phyloP scores from a whole-genome alignment of 2,113 vertebrate species.

The Phainopepla nitens region DNA sequence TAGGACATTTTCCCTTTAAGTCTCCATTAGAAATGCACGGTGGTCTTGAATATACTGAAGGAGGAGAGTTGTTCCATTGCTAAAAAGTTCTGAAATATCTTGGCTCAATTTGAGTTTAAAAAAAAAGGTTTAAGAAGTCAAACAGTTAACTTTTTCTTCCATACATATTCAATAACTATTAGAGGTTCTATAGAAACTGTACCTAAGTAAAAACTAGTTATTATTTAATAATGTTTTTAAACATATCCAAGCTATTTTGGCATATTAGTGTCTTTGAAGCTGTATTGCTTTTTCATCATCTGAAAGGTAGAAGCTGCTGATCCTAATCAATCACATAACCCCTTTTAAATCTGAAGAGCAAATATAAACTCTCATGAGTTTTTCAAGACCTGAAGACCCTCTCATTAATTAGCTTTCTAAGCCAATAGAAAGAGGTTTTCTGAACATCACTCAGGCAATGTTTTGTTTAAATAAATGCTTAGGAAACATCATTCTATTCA shows the following conservation, averaged over 20 bases:
- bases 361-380: background rate
- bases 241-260: background rate
- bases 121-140: background rate
- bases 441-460: background rate
- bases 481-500: background rate
- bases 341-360: slow-evolving; percentile 20
- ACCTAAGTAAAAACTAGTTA: background rate
- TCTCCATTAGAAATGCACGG: background rate
- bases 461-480: background rate
- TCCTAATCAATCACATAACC: background rate
- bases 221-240: background rate
- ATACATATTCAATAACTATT: background rate
- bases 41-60: background rate
- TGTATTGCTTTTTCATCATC: background rate
- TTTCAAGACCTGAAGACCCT: background rate
- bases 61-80: background rate
- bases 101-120: background rate
- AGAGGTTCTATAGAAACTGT: background rate
- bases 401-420: slow-evolving; percentile 7
- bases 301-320: background rate
- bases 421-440: background rate
- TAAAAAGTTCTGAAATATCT: background rate
- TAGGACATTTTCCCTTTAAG: background rate
- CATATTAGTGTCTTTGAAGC: background rate
- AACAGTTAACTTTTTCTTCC: background rate